A percentile compares a stretch with the other conserved stretches of the same genome.
These are phyloP conservation scores for Tribolium castaneum DNA, from an alignment of 1,140 invertebrate species.

Conservation along the genomic window DNA sequence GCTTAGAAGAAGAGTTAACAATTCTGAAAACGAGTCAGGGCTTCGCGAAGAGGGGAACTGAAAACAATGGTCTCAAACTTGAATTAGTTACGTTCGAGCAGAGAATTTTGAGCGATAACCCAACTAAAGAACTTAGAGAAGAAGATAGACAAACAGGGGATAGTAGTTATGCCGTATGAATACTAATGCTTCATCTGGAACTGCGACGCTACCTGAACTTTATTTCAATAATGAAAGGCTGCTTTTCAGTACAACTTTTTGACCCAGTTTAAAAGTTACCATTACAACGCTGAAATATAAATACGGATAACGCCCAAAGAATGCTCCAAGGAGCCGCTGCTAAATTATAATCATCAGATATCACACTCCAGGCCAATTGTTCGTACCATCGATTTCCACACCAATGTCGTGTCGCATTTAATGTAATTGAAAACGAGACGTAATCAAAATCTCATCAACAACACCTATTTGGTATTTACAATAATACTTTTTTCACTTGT, in stretches of 20 bases:
- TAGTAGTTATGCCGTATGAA: constrained; percentile 51
- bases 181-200: constrained; percentile 46
- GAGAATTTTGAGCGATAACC: constrained; percentile 62
- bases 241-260: constrained; percentile 40
- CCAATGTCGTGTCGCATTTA: neutral
- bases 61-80: constrained; percentile 62
- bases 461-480: too few relatives aligned
- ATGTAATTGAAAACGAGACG: neutral
- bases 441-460: neutral
- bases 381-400: neutral
- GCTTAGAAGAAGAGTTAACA: constrained; percentile 29
- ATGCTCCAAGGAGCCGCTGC: too few relatives aligned
- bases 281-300: constrained; percentile 10
- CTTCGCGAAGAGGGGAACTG: constrained; percentile 40
- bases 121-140: constrained; percentile 56
- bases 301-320: neutral
- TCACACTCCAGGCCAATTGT: neutral
- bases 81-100: constrained; percentile 62
- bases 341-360: neutral
- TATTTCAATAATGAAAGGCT: constrained; percentile 50
- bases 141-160: constrained; percentile 58
- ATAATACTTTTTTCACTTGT: neutral
- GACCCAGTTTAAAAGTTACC: constrained; percentile 14
- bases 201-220: constrained; percentile 50
- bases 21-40: constrained; percentile 35